A percentile compares a stretch with the other conserved stretches of the same genome.
phyloP scores from a whole-genome alignment of 2,888 invertebrate species.

The Noctua janthe region DNA sequence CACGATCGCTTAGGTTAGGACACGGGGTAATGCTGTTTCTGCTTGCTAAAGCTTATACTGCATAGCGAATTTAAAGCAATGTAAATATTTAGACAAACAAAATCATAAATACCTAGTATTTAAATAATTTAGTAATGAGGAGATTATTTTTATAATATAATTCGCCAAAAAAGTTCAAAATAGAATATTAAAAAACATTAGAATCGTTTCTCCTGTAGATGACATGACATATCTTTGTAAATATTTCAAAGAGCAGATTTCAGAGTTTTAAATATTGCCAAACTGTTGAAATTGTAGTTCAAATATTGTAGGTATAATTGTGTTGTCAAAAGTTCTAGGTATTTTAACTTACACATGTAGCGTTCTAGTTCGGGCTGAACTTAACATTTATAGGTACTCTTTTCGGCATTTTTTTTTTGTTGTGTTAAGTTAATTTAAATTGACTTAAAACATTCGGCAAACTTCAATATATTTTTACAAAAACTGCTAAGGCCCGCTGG shows the following conservation, averaged over 20 bases:
- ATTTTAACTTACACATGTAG: neutral
- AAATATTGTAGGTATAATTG: slow-evolving; percentile 20
- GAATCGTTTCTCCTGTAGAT: slow-evolving; percentile 1
- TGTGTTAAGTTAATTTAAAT: neutral
- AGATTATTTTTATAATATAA: slow-evolving; percentile 50
- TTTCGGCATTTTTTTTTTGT: neutral
- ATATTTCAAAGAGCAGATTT: slow-evolving; percentile 11
- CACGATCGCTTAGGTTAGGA: neutral
- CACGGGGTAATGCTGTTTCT: neutral
- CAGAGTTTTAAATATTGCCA: slow-evolving; percentile 36
- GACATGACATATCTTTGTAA: slow-evolving; percentile 19
- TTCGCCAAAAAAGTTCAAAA: slow-evolving; percentile 62
- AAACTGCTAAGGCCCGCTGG: neutral
- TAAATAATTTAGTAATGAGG: neutral
- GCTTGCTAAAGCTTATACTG: neutral
- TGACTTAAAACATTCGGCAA: neutral
- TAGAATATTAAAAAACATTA: slow-evolving; percentile 33
- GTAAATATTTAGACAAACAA: slow-evolving; percentile 10
- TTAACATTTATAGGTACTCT: neutral
- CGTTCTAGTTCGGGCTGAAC: neutral
- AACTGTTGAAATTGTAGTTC: slow-evolving; percentile 34
- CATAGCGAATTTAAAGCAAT: neutral
- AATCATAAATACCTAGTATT: neutral
- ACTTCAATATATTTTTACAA: neutral
- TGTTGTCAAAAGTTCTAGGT: neutral